Evolutionary conservation across 1,140 invertebrate genomes (phyloP).

Genomic region (Ladona fulva): DNA sequence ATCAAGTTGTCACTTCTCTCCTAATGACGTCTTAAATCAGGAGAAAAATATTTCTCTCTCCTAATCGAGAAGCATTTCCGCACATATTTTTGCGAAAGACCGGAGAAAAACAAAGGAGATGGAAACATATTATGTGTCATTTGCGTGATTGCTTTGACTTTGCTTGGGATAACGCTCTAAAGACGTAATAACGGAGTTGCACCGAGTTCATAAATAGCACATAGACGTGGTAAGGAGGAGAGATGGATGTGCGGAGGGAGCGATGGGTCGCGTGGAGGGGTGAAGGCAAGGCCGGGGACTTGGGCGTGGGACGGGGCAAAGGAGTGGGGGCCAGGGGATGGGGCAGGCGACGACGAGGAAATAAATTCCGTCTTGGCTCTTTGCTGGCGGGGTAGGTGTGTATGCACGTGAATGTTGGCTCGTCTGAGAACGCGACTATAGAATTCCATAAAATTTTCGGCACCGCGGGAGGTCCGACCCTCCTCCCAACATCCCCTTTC

Average conservation of each 20-base stretch:
- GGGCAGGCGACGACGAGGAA: background rate
- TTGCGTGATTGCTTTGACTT: background rate
- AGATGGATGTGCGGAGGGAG: background rate
- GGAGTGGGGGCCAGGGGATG: background rate
- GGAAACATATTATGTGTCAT: background rate
- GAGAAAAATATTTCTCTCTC: background rate
- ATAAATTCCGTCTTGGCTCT: background rate
- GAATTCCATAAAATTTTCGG: slow-evolving; percentile 6
- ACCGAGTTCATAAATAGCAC: slow-evolving; percentile 2
- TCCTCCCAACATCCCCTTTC: background rate
- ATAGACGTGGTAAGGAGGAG: background rate
- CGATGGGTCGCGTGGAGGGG: background rate
- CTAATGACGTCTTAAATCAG: too few species aligned
- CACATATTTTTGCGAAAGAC: too few species aligned
- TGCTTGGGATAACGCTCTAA: background rate
- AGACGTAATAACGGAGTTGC: slow-evolving; percentile 4
- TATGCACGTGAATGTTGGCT: background rate
- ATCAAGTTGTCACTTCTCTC: too few species aligned
- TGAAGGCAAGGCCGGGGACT: background rate
- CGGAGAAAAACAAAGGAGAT: too few species aligned
- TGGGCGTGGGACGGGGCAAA: background rate
- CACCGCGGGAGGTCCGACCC: background rate
- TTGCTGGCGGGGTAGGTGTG: background rate
- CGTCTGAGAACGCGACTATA: background rate
- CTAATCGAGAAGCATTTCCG: too few species aligned